Conservation (phyloP, 2,888 invertebrate species). For the Himalopsyche tibetana region DNA sequence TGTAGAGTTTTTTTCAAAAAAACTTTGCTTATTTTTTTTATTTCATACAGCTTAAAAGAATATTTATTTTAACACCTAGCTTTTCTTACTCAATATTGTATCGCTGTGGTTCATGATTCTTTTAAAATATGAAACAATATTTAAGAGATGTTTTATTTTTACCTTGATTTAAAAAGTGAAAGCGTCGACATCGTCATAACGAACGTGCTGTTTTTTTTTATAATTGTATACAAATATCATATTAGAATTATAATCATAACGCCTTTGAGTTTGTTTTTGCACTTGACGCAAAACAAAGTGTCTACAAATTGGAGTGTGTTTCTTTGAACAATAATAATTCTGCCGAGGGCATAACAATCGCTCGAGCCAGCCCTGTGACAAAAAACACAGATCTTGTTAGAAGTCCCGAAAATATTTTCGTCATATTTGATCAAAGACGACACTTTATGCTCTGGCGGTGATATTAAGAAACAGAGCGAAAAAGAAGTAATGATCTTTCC, state of each 20-base stretch:
- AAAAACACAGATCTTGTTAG: constrained; percentile 29
- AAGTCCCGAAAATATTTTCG: constrained; percentile 10
- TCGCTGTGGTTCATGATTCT: no score
- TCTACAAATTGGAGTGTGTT: background rate
- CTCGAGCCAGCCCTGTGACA: constrained; percentile 3
- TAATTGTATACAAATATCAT: background rate
- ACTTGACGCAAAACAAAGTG: background rate
- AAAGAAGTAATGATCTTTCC: background rate
- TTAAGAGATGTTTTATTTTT: no score
- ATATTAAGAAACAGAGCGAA: constrained; percentile 19
- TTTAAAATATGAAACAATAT: no score
- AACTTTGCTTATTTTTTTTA: no score
- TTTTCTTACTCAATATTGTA: no score
- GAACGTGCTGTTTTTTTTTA: background rate
- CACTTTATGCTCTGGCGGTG: constrained; percentile 32
- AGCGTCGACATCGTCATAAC: no score
- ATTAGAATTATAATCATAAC: constrained; percentile 1
- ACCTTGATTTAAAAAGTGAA: no score
- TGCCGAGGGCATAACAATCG: constrained; percentile 14
- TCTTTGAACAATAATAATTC: constrained; percentile 24
- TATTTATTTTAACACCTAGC: no score
- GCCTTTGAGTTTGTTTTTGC: constrained; percentile 18
- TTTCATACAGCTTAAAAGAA: no score
- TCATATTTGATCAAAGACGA: constrained; percentile 36
- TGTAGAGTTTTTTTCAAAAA: no score